Evolutionary conservation across 2,113 vertebrate genomes (phyloP).

Genomic region (Callospermophilus lateralis): DNA sequence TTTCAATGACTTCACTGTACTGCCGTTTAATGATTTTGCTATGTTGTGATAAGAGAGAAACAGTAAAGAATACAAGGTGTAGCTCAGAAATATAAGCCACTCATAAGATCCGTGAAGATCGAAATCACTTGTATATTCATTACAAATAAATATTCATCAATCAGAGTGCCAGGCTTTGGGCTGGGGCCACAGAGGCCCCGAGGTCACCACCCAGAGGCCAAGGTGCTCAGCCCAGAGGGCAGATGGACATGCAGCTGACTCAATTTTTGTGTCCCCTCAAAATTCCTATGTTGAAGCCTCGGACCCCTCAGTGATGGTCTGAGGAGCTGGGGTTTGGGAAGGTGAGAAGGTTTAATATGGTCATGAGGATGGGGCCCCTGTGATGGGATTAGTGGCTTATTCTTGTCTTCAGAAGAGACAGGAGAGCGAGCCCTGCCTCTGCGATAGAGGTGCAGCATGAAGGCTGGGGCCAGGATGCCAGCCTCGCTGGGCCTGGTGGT

Average conservation of each 20-base stretch:
- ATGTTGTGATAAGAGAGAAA: background rate
- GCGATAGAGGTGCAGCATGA: background rate
- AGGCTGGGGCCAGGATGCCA: background rate
- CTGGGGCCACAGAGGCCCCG: fast-evolving
- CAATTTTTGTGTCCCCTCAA: fast-evolving
- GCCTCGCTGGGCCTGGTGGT: no score
- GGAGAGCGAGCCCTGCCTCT: no score
- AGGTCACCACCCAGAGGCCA: no score
- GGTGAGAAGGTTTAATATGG: background rate
- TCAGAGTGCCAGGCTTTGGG: background rate
- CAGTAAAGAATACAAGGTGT: fast-evolving
- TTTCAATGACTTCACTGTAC: background rate
- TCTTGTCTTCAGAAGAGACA: background rate
- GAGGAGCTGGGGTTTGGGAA: background rate
- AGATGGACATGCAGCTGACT: no score
- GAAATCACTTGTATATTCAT: background rate
- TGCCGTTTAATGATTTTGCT: background rate
- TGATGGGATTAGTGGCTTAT: no score
- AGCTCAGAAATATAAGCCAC: no score
- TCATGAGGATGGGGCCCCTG: background rate
- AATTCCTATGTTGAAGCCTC: background rate
- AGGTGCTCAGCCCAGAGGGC: background rate
- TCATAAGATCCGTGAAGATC: fast-evolving
- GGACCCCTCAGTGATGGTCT: no score
- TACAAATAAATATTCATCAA: fast-evolving